Percentiles rank a stretch among this genome's conserved stretches.
Conservation (phyloP, 1,140 invertebrate genomes). For the Drosophila orena region DNA sequence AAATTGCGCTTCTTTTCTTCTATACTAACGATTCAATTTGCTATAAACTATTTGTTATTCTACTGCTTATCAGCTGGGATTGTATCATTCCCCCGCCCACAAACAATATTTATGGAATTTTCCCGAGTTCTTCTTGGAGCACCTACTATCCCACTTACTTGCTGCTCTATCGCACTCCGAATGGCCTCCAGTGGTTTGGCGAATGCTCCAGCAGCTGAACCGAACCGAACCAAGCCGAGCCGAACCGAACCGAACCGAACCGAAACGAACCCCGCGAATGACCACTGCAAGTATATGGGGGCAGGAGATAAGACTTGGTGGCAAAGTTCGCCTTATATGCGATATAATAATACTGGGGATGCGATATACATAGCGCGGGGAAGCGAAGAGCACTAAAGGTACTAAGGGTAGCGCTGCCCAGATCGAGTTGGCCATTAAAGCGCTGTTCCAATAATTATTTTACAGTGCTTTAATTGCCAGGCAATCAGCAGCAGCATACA, state of each 20-base stretch:
- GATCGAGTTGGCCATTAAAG: conserved; percentile 19
- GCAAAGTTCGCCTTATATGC: conserved; percentile 37
- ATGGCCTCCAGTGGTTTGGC: conserved; percentile 13
- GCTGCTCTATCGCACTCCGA: conserved; percentile 3
- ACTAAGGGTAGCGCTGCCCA: conserved; percentile 34
- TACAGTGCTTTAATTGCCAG: conserved; percentile 40
- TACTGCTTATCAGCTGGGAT: too few relatives aligned
- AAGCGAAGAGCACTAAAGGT: conserved; percentile 17
- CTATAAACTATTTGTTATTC: background rate
- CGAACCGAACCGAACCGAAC: background rate
- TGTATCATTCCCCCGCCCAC: too few relatives aligned
- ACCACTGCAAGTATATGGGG: conserved; percentile 5
- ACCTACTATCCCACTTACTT: background rate
- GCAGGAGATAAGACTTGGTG: conserved; percentile 29
- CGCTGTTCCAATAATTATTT: conserved; percentile 47
- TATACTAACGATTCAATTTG: background rate
- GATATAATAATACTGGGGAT: conserved; percentile 7
- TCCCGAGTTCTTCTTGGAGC: background rate
- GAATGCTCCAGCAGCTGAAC: conserved; percentile 21
- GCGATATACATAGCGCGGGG: background rate
- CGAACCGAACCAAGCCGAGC: conserved; percentile 13
- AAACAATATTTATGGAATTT: background rate
- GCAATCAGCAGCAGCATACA: conserved; percentile 20
- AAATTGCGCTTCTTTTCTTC: background rate
- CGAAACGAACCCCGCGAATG: background rate